These are phyloP conservation scores for Podarcis lilfordi DNA, from an alignment of 2,797 vertebrate genomes.

Conservation along the genomic window DNA sequence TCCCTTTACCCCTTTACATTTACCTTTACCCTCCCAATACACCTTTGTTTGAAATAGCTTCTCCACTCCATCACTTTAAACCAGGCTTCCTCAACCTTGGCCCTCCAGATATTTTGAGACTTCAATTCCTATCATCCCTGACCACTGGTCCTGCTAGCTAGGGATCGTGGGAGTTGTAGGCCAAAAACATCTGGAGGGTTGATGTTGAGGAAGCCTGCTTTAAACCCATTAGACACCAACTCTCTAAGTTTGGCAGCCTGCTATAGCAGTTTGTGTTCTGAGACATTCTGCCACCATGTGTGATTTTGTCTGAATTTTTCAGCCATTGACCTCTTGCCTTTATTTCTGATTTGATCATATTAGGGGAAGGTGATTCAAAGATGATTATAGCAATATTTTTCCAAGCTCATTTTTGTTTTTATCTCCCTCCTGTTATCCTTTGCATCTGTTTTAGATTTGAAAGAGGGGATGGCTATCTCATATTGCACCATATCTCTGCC, in stretches of 20 bases:
- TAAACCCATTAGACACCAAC: too few species aligned
- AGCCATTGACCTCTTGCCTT: not conserved
- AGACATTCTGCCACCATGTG: not conserved
- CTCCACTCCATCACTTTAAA: not conserved
- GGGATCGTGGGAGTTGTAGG: too few species aligned
- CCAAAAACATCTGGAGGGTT: too few species aligned
- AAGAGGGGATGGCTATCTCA: not conserved
- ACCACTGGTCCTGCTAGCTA: too few species aligned
- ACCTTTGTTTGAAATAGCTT: not conserved
- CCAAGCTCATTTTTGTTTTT: constrained; percentile 1
- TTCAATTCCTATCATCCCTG: too few species aligned
- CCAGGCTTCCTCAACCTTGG: too few species aligned
- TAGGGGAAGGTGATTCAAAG: not conserved
- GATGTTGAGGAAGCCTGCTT: too few species aligned
- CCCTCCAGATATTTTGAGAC: too few species aligned
- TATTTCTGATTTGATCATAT: not conserved
- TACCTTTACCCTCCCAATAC: not conserved
- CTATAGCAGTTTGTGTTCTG: not conserved
- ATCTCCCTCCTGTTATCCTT: not conserved
- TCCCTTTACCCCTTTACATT: too few species aligned
- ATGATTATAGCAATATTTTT: not conserved
- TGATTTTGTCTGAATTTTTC: not conserved
- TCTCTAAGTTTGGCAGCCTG: too few species aligned
- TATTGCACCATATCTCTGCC: not conserved
- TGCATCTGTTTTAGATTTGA: constrained; percentile 24